phyloP scores from a whole-genome alignment of 2,797 vertebrate species.

The Sebastes oblongus region DNA sequence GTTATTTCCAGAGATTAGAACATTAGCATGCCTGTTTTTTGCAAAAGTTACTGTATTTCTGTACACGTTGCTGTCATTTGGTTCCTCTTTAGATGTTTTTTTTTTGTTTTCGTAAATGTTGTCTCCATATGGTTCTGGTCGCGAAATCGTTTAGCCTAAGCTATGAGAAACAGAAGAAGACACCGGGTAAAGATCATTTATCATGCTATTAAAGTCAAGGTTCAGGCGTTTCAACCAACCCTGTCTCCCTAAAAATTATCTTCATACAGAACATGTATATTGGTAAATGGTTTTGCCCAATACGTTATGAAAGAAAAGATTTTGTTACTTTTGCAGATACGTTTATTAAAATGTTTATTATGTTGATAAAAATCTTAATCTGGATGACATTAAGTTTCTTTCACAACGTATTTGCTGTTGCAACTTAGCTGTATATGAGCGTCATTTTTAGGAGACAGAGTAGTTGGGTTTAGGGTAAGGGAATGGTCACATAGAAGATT shows the following conservation, averaged over 20 bases:
- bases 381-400: background rate
- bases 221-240: slow-evolving; percentile 13
- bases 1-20: slow-evolving; percentile 70
- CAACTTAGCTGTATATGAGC: background rate
- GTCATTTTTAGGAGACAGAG: background rate
- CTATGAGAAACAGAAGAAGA: slow-evolving; percentile 38
- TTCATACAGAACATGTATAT: background rate
- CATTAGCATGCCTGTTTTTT: slow-evolving; percentile 86
- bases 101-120: slow-evolving; percentile 33
- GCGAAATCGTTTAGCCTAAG: slow-evolving; percentile 30
- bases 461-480: background rate
- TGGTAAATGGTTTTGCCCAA: background rate
- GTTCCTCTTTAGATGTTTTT: slow-evolving; percentile 17
- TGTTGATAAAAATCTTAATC: background rate
- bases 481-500: background rate
- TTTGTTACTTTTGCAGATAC: background rate
- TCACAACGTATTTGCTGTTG: background rate
- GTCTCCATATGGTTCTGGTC: slow-evolving; percentile 53
- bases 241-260: background rate
- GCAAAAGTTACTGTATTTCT: slow-evolving; percentile 81
- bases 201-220: slow-evolving; percentile 2
- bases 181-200: slow-evolving; percentile 23
- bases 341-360: background rate
- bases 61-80: slow-evolving; percentile 59
- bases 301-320: background rate